A percentile compares a stretch with the other conserved stretches of the same genome.
These are phyloP conservation scores for Gadus chalcogrammus DNA, from an alignment of 2,113 vertebrate species.

Conservation along the genomic window DNA sequence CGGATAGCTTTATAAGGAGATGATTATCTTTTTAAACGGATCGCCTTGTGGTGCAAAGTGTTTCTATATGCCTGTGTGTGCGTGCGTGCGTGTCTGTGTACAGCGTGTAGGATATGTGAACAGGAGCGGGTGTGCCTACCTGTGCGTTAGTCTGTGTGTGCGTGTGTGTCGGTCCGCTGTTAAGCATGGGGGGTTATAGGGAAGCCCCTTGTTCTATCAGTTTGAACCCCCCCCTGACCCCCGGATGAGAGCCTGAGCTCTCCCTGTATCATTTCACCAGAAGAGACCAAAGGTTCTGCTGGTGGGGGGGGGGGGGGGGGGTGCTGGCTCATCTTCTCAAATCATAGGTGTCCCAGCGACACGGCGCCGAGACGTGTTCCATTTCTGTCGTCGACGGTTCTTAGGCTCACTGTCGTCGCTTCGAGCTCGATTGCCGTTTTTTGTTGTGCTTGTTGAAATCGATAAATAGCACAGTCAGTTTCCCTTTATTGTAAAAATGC, in stretches of 20 bases:
- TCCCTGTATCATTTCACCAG: slow-evolving; percentile 37
- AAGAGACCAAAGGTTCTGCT: slow-evolving; percentile 62
- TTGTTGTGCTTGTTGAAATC: slow-evolving; percentile 46
- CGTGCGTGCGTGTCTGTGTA: slow-evolving; percentile 23
- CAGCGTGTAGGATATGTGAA: slow-evolving; percentile 11
- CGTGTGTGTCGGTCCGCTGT: slow-evolving; percentile 59
- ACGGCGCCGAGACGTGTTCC: slow-evolving; percentile 34
- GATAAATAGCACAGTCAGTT: slow-evolving; percentile 56
- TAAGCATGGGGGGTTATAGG: slow-evolving; percentile 45
- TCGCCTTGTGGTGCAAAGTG: slow-evolving; percentile 67
- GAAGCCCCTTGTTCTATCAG: slow-evolving; percentile 59
- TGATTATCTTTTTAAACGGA: slow-evolving; percentile 77
- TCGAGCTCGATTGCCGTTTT: slow-evolving; percentile 39
- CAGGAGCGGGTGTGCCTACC: not conserved
- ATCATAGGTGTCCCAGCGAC: slow-evolving; percentile 38
- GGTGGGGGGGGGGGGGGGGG: slow-evolving; percentile 25
- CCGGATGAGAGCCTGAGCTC: slow-evolving; percentile 46
- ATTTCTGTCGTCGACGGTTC: slow-evolving; percentile 19
- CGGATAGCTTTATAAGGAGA: slow-evolving; percentile 79
- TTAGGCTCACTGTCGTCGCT: slow-evolving; percentile 30
- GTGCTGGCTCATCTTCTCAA: slow-evolving; percentile 48
- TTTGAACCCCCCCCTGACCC: slow-evolving; percentile 33
- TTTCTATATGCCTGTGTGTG: slow-evolving; percentile 69
- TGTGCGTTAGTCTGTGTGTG: slow-evolving; percentile 18
- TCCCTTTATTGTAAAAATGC: slow-evolving; percentile 70